Evolutionary conservation across 1,140 invertebrate species (phyloP).

Genomic region (Saccostrea glomerata): DNA sequence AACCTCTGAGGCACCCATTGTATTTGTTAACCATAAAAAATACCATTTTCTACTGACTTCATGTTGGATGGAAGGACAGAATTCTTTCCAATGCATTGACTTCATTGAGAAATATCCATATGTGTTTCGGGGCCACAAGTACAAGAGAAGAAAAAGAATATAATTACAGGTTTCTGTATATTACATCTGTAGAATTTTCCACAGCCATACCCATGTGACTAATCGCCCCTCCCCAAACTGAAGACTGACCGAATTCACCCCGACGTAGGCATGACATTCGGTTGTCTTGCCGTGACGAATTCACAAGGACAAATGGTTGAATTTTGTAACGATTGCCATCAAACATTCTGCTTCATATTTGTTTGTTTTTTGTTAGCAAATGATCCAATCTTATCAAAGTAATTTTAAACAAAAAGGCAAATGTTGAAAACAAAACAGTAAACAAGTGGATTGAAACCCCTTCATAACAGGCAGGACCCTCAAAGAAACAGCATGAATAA

Average conservation of each 20-base stretch:
- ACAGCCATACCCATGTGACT: not conserved
- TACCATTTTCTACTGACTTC: conserved; percentile 13
- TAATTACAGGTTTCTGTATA: conserved; percentile 37
- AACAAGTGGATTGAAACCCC: not conserved
- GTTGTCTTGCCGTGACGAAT: conserved; percentile 1
- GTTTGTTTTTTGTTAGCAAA: not conserved
- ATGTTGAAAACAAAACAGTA: conserved; percentile 24
- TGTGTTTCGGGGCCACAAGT: conserved; percentile 22
- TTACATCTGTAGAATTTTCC: conserved; percentile 42
- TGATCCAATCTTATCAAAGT: conserved; percentile 34
- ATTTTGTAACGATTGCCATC: conserved; percentile 23
- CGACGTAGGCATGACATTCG: not conserved
- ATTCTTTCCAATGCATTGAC: conserved; percentile 41
- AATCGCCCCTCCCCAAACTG: conserved; percentile 27
- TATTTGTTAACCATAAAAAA: conserved; percentile 34
- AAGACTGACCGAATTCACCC: conserved; percentile 38
- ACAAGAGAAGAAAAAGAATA: not conserved
- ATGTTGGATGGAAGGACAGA: conserved; percentile 7
- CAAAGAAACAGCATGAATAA: not conserved
- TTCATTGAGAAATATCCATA: conserved; percentile 36
- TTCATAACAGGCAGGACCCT: not conserved
- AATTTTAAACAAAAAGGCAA: conserved; percentile 32
- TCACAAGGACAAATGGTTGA: conserved; percentile 33
- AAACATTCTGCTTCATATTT: conserved; percentile 13
- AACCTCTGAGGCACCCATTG: conserved; percentile 10